phyloP scores from a whole-genome alignment of 1,140 invertebrate species.

The Adoxophyes honmai region DNA sequence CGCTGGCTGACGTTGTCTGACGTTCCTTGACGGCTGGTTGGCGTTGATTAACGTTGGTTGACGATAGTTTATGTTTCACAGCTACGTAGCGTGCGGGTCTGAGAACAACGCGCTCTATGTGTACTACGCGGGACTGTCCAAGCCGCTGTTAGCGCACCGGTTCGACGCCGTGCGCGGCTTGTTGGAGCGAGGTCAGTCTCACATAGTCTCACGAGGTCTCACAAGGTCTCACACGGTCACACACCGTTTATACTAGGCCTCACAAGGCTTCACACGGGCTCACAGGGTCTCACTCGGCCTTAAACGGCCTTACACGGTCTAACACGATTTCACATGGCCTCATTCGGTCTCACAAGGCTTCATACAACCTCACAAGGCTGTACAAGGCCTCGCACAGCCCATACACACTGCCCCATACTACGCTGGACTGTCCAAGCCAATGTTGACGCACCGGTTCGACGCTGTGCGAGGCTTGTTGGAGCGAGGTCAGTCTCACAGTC shows the following conservation, averaged over 20 bases:
- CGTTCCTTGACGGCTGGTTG: slow-evolving; percentile 90
- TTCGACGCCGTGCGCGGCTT: slow-evolving; percentile 92
- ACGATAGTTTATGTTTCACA: no score
- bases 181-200: slow-evolving; percentile 76
- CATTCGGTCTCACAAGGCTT: no score
- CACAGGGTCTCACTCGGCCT: no score
- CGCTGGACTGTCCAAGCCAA: slow-evolving; percentile 91
- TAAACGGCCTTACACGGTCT: no score
- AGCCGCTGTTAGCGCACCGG: slow-evolving; percentile 92
- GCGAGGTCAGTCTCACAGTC: slow-evolving; percentile 16
- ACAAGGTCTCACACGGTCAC: no score
- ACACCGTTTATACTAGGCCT: no score
- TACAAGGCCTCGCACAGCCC: no score
- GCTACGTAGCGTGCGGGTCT: slow-evolving; percentile 95
- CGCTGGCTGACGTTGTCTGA: slow-evolving; percentile 98
- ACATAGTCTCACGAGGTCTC: no score
- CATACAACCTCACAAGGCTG: no score
- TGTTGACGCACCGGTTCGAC: slow-evolving; percentile 94
- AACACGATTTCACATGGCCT: no score
- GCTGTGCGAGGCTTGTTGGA: slow-evolving; percentile 89
- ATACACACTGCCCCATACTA: no score
- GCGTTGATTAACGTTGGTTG: slow-evolving; percentile 72
- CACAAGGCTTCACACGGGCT: no score
- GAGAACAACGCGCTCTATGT: slow-evolving; percentile 97
- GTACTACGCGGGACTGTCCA: slow-evolving; percentile 94